Evolutionary conservation across 35 echinoderm and acorn worm species (phyloP), one percentile per base, ranked within the genome.

Genomic region (Eucidaris tribuloides): DNA sequence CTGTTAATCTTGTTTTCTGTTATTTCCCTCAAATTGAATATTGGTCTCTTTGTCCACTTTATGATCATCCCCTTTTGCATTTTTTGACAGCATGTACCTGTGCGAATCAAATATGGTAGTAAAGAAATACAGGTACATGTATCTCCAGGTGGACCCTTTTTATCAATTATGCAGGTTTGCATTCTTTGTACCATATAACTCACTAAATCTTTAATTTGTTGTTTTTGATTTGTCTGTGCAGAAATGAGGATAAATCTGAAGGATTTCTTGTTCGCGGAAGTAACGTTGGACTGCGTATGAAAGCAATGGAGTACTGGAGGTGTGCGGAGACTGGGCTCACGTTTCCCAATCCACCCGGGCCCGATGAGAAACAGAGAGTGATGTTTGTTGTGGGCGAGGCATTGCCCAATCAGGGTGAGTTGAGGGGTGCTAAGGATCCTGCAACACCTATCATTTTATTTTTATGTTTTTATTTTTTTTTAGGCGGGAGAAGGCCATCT

Each of bases 241-340:
- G 96, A n/a, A 43, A 89, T 46, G 96, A 99, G 58, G 83, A 89
- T 56, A 87, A 93, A 58, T 84, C 83, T 25, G 87, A 99, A 28
- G 96, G 96, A 19, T 93, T 97, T 66, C 24, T 99, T 35, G 80
- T 99, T 11, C 54, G 65, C 61, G 96, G 91, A 11, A 46, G 84
- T 19, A 88, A 82, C 32, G 87, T 92, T 28, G 96, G 96, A 5
- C 84, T 93, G 27, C 63, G 87, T 20, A 59, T 93, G 76, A 99
- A 99, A 42, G 90, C 90, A 3, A 89, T 99, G 86, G 96, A 99
- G 72, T 99, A 93, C 70, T 93, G 96, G 96, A 70, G 83, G 18
- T 99, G 96, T 81, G 64, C 86, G 46, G 90, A 93, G 40, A 66
- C 83, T 18, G 71, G 81, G 25, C 48, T 93, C 11, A n/a, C 31